These are phyloP conservation scores for Gerris buenoi DNA, from an alignment of 1,140 invertebrate genomes.

Conservation along the genomic window DNA sequence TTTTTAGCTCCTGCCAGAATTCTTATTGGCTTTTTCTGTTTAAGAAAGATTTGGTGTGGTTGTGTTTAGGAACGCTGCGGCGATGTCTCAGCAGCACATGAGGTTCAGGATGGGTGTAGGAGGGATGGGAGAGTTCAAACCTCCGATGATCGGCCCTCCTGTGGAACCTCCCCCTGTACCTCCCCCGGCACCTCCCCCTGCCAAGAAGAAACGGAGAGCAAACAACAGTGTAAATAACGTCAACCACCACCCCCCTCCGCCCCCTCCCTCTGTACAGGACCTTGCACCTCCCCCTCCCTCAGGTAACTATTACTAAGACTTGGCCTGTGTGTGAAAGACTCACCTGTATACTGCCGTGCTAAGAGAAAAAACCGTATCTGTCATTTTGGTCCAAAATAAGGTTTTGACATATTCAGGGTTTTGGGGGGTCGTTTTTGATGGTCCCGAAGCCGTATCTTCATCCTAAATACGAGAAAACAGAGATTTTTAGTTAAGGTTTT, in stretches of 20 bases:
- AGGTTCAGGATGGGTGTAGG: slow-evolving; percentile 25
- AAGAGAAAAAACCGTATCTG: no score
- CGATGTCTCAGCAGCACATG: neutral
- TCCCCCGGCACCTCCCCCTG: slow-evolving; percentile 33
- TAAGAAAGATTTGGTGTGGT: neutral
- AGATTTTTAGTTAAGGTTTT: no score
- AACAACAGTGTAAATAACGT: slow-evolving; percentile 29
- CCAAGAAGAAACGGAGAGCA: slow-evolving; percentile 44
- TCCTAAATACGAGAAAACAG: no score
- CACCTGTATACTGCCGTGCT: no score
- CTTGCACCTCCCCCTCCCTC: slow-evolving; percentile 64
- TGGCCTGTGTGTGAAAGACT: no score
- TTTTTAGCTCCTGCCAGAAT: no score
- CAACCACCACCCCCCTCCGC: slow-evolving; percentile 30
- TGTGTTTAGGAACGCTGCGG: neutral
- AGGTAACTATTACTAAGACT: slow-evolving; percentile 30
- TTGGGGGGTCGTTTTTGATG: no score
- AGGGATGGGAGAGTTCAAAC: slow-evolving; percentile 40
- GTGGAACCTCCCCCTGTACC: slow-evolving; percentile 29
- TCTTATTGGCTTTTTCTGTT: no score
- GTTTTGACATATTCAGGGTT: no score
- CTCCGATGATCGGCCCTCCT: slow-evolving; percentile 34
- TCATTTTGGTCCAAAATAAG: no score
- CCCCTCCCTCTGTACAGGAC: slow-evolving; percentile 43
- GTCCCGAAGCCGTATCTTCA: no score